Evolutionary conservation across 2,113 vertebrate species (phyloP), one percentile per base, ranked within the genome.

Genomic region (Leucoraja erinaceus): DNA sequence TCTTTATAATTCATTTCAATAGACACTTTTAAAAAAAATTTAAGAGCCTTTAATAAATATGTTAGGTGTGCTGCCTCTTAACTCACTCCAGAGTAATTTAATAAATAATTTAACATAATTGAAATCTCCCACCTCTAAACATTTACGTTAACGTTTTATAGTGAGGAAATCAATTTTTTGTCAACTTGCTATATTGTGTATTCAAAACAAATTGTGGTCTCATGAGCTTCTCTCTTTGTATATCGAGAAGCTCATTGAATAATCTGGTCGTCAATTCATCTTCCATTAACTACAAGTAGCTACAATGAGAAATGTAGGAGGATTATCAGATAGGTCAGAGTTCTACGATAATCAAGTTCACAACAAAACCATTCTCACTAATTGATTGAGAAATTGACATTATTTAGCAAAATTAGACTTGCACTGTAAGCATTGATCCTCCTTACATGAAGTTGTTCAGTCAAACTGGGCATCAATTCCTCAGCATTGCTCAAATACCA

Each of bases 31-130:
- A 22, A 4, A 22, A 2, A 2, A n/a, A 31, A 88, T 66, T 88
- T n/a, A 88, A 28, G 59, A 31, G 4, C 28, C 83, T 63, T 88
- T 88, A 88, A 88, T 88, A 88, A 88, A 88, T 88, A 66, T 66
- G 14, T 88, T 31, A 31, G 59, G 83, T 88, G n/a, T 63, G 28
- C 59, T 88, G 59, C 59, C 10, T 63, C 83, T 63, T 88, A 88
- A 88, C 59, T 31, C 81, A n/a, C 81, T 61, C 59, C 59, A 88
- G n/a, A 63, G 83, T 11, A 88, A 63, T 63, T 63, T 88, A 63
- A 31, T 14, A 86, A 86, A 61, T 28, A n/a, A 31, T 88, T 88
- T n/a, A 88, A 31, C 61, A n/a, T 88, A 59, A 88, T 88, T 88
- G 83, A 88, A 88, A n/a, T 88, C 59, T 63, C 12, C 83, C n/a